Percentiles rank a stretch among this genome's conserved stretches.
These are phyloP conservation scores for Cataglyphis albicans DNA, from an alignment of 2,888 invertebrate genomes.

Conservation along the genomic window DNA sequence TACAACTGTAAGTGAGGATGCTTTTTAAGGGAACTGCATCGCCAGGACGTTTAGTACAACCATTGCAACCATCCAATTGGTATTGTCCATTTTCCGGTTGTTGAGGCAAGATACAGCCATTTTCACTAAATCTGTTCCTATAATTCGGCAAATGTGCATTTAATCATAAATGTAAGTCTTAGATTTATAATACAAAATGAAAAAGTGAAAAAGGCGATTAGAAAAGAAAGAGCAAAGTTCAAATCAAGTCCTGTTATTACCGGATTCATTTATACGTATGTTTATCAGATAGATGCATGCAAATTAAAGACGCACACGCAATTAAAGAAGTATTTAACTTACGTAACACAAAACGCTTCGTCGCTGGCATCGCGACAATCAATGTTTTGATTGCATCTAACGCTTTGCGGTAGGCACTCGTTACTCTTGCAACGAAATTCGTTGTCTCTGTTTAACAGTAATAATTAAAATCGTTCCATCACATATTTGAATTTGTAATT, in stretches of 20 bases:
- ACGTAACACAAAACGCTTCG: constrained; percentile 57
- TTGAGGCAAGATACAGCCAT: constrained; percentile 72
- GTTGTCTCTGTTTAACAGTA: constrained; percentile 62
- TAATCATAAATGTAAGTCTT: background rate
- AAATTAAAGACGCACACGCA: constrained; percentile 33
- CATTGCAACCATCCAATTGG: constrained; percentile 70
- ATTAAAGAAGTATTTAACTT: constrained; percentile 35
- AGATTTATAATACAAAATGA: constrained; percentile 4
- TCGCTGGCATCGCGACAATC: constrained; percentile 72
- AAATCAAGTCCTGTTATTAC: background rate
- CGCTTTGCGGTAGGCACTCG: constrained; percentile 68
- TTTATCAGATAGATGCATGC: constrained; percentile 31
- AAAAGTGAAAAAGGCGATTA: background rate
- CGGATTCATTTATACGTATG: background rate
- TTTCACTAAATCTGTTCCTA: constrained; percentile 35
- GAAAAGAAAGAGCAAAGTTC: background rate
- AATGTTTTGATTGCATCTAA: constrained; percentile 63
- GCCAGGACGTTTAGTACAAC: constrained; percentile 73
- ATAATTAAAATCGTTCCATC: constrained; percentile 2
- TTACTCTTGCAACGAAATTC: constrained; percentile 65
- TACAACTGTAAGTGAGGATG: constrained; percentile 77
- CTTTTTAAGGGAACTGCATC: constrained; percentile 72
- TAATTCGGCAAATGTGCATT: constrained; percentile 37
- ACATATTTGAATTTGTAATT: background rate
- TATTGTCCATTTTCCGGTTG: constrained; percentile 73